These are phyloP conservation scores for Conus canariensis DNA, from an alignment of 2,888 invertebrate genomes.

Conservation along the genomic window DNA sequence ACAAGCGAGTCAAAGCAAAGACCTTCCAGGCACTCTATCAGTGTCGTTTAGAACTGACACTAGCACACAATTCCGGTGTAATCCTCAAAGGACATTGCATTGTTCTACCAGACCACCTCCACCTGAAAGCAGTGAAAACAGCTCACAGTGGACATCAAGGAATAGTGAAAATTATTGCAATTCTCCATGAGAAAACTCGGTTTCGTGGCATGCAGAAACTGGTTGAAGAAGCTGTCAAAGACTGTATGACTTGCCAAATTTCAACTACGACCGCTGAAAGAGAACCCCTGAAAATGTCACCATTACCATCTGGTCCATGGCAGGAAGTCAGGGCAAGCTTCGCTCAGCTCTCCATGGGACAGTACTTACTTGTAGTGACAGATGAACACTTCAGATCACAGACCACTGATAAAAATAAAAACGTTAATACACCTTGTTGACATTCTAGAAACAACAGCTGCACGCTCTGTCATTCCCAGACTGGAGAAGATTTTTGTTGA, in stretches of 20 bases:
- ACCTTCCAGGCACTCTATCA: neutral
- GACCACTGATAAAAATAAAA: no score
- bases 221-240: conserved; percentile 39
- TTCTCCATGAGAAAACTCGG: conserved; percentile 56
- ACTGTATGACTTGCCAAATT: conserved; percentile 47
- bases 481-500: conserved; percentile 46
- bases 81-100: no score
- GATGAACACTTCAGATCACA: conserved; percentile 49
- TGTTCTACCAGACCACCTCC: no score
- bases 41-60: conserved; percentile 39
- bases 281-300: conserved; percentile 48
- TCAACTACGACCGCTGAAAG: conserved; percentile 8
- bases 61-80: no score
- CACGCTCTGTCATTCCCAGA: conserved; percentile 39
- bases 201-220: conserved; percentile 51
- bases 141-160: no score
- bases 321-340: conserved; percentile 37
- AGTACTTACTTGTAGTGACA: conserved; percentile 46
- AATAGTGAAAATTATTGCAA: no score
- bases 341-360: conserved; percentile 41
- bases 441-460: conserved; percentile 29
- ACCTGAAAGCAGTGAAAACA: no score
- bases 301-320: conserved; percentile 46
- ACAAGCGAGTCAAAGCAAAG: neutral
- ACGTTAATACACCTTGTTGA: no score